Evolutionary conservation across 2,113 vertebrate species (phyloP).

Genomic region (Festucalex cinctus): DNA sequence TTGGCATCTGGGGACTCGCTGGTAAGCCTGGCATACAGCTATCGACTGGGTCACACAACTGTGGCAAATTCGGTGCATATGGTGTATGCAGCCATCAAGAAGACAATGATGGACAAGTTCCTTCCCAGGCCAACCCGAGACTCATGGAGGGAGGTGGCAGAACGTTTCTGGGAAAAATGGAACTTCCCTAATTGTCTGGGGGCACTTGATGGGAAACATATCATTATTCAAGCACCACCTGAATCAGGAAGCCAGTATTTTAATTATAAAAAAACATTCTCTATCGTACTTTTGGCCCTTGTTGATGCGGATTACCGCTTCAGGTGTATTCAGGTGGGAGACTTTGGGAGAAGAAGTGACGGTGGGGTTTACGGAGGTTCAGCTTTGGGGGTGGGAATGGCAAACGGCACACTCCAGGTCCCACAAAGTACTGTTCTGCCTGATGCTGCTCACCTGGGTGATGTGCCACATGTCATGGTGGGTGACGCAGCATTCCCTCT

Average conservation of each 20-base stretch:
- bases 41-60: background rate
- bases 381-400: constrained; percentile 9
- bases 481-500: background rate
- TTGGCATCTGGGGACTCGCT: too few relatives aligned
- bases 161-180: too few relatives aligned
- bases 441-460: constrained; percentile 10
- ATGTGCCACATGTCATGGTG: too few relatives aligned
- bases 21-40: constrained; percentile 6
- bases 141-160: too few relatives aligned
- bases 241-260: constrained; percentile 10
- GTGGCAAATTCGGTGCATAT: too few relatives aligned
- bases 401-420: constrained; percentile 1
- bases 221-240: constrained; percentile 5
- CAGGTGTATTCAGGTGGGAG: constrained; percentile 38
- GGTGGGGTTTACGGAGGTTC: constrained; percentile 11
- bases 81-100: too few relatives aligned
- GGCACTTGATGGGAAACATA: constrained; percentile 1
- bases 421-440: constrained; percentile 19
- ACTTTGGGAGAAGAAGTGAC: constrained; percentile 22
- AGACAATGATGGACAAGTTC: too few relatives aligned
- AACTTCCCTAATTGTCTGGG: constrained; percentile 22
- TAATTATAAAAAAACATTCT: constrained; percentile 31
- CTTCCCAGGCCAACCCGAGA: too few relatives aligned
- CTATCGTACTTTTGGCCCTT: constrained; percentile 23
- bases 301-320: too few relatives aligned